A percentile compares a stretch with the other conserved stretches of the same genome.
Conservation (phyloP, 2,797 vertebrate genomes). For the Diplodus puntazzo region DNA sequence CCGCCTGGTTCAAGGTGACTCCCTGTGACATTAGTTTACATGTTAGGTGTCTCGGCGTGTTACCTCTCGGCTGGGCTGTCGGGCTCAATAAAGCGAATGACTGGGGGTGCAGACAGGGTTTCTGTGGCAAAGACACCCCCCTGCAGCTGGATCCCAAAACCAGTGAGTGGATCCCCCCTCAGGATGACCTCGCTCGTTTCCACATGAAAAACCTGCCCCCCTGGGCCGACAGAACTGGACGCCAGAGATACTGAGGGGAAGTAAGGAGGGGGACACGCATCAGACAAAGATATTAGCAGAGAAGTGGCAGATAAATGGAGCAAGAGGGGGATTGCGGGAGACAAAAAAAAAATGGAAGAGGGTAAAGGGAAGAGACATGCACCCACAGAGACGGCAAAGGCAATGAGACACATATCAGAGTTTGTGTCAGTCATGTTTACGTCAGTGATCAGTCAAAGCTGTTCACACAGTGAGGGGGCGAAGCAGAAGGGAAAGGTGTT, state of each 20-base stretch:
- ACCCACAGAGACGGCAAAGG: constrained; percentile 50
- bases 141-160: constrained; percentile 98
- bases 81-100: constrained; percentile 96
- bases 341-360: constrained; percentile 25
- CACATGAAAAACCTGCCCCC: constrained; percentile 97
- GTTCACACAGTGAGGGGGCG: constrained; percentile 31
- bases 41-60: constrained; percentile 50
- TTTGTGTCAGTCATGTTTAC: constrained; percentile 54
- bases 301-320: constrained; percentile 58
- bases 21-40: constrained; percentile 61
- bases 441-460: constrained; percentile 62
- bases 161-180: constrained; percentile 94
- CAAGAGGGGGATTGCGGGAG: constrained; percentile 43
- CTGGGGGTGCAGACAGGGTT: constrained; percentile 93
- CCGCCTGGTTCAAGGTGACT: constrained; percentile 70
- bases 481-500: constrained; percentile 29
- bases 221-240: constrained; percentile 95
- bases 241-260: constrained; percentile 90
- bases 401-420: constrained; percentile 66
- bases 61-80: constrained; percentile 99
- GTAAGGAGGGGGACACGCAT: constrained; percentile 33
- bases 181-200: constrained; percentile 95
- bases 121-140: constrained; percentile 99
- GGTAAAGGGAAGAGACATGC: constrained; percentile 45
- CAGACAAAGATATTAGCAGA: constrained; percentile 43